phyloP scores from a whole-genome alignment of 2,113 vertebrate species.

The Callipepla squamata region DNA sequence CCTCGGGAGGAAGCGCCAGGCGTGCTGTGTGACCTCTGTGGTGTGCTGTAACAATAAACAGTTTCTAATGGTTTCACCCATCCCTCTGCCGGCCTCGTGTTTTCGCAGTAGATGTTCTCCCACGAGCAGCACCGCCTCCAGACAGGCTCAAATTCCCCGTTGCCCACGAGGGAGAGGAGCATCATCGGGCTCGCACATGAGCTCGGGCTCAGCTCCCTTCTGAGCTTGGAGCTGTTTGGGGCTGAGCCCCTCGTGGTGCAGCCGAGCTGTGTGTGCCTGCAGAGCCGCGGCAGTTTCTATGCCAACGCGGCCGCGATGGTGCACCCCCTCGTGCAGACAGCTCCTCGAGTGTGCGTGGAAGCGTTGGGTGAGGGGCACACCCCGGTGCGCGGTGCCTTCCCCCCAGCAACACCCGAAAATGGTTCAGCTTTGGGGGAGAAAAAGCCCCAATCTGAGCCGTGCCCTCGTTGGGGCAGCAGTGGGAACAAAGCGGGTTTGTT shows the following conservation, averaged over 20 bases:
- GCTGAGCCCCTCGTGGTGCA: background rate
- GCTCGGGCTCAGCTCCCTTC: too few species aligned
- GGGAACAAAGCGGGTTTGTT: conserved; percentile 55
- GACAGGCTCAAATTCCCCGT: background rate
- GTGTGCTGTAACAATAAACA: conserved; percentile 34
- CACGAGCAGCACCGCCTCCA: background rate
- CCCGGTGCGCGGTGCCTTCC: too few species aligned
- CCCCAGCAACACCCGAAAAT: background rate
- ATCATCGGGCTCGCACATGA: background rate
- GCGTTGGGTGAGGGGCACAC: too few species aligned
- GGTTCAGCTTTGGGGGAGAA: background rate
- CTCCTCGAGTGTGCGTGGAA: fast-evolving
- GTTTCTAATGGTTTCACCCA: background rate
- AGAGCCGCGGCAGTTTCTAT: conserved; percentile 50
- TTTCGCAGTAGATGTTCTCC: background rate
- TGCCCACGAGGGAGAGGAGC: background rate
- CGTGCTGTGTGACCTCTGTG: background rate
- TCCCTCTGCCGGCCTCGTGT: background rate
- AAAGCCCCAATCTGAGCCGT: background rate
- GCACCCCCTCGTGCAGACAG: fast-evolving
- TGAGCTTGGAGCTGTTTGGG: background rate
- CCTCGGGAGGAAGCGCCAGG: conserved; percentile 7
- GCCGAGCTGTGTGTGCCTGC: background rate
- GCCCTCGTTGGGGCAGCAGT: background rate
- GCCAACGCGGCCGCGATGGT: conserved; percentile 45